A percentile compares a stretch with the other conserved stretches of the same genome.
Evolutionary conservation across 53 echinoderm and acorn worm genomes (phyloP).

Genomic region (Hippasteria phrygiana): DNA sequence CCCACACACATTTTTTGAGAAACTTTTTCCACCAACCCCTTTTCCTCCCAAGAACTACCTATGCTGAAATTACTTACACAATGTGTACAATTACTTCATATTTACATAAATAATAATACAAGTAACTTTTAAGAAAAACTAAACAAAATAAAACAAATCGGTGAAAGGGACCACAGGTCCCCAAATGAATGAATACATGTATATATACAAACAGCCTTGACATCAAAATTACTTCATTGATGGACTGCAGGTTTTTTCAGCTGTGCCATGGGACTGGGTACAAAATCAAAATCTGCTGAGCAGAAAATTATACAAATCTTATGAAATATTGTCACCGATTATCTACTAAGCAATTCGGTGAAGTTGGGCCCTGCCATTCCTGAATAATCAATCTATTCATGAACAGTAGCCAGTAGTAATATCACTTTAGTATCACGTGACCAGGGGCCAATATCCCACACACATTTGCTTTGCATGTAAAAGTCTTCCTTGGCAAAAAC

Average conservation of each 20-base stretch:
- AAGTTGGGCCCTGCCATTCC: too few species aligned
- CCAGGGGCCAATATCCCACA: too few species aligned
- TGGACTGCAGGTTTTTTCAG: not conserved
- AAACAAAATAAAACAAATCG: not conserved
- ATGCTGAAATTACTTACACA: not conserved
- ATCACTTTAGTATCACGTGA: too few species aligned
- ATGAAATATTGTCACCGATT: too few species aligned
- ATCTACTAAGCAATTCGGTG: too few species aligned
- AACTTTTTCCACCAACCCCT: not conserved
- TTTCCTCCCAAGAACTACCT: not conserved
- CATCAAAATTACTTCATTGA: not conserved
- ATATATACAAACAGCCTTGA: not conserved
- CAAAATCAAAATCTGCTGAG: too few species aligned
- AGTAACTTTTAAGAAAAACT: not conserved
- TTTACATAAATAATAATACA: conserved; percentile 11
- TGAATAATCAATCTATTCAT: too few species aligned
- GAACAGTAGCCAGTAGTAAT: too few species aligned
- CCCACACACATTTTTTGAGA: not conserved
- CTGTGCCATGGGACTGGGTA: not conserved
- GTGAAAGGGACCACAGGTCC: not conserved
- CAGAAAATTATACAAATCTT: too few species aligned
- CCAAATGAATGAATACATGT: not conserved
- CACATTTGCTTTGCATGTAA: too few species aligned
- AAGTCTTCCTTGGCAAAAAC: too few species aligned
- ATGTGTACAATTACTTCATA: not conserved